phyloP scores from a whole-genome alignment of 2,888 invertebrate species.

The Tipula vernalis region DNA sequence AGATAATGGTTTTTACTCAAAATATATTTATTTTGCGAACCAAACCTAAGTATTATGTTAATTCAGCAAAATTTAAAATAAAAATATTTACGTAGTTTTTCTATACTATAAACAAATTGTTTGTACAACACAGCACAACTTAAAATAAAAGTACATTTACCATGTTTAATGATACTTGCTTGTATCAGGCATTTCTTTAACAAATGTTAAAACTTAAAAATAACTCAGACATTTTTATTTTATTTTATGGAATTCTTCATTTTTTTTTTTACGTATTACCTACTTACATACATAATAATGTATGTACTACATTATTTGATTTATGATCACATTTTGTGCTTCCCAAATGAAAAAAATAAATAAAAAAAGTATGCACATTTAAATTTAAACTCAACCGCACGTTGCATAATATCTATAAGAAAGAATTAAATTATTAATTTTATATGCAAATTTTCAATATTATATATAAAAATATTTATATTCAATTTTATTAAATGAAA shows the following conservation, averaged over 20 bases:
- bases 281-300: too few relatives aligned
- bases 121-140: not conserved
- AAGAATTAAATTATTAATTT: not conserved
- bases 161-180: not conserved
- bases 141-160: not conserved
- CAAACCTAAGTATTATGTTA: too few relatives aligned
- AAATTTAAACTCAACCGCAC: not conserved
- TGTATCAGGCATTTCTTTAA: not conserved
- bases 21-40: too few relatives aligned
- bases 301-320: not conserved
- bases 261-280: not conserved
- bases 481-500: not conserved
- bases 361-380: not conserved
- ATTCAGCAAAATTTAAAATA: not conserved
- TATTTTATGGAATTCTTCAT: not conserved
- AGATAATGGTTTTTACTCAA: too few relatives aligned
- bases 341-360: not conserved
- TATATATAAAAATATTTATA: not conserved
- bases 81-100: not conserved
- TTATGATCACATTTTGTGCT: not conserved
- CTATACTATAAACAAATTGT: not conserved
- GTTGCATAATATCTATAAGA: not conserved
- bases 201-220: not conserved
- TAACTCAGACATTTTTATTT: not conserved
- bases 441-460: not conserved